Percentiles rank a stretch among this genome's conserved stretches.
Evolutionary conservation across 2,797 vertebrate genomes (phyloP).

Genomic region (Phoeniculus purpureus): DNA sequence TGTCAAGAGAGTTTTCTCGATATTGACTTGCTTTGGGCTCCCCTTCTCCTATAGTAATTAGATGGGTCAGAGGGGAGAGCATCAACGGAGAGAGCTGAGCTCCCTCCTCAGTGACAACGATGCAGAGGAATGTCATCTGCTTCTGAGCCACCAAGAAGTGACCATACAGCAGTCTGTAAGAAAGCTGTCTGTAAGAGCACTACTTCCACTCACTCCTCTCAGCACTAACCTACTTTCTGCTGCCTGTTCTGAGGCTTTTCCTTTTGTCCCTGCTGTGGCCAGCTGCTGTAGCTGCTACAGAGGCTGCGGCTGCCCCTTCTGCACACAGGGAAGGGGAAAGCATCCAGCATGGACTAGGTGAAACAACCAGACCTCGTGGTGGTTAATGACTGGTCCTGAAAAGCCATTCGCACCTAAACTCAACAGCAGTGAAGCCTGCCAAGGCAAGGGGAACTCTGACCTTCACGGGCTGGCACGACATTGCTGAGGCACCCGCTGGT

Average conservation of each 20-base stretch:
- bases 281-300: background rate
- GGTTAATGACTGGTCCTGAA: background rate
- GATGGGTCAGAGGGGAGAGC: background rate
- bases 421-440: background rate
- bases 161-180: background rate
- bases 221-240: constrained; percentile 17
- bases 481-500: background rate
- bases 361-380: background rate
- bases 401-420: background rate
- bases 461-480: background rate
- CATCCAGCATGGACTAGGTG: background rate
- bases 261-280: background rate
- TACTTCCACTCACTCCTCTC: background rate
- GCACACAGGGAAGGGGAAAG: background rate
- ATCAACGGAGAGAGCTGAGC: background rate
- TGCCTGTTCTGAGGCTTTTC: background rate
- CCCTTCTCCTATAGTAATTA: background rate
- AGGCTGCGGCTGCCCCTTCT: background rate
- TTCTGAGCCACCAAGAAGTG: background rate
- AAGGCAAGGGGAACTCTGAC: background rate
- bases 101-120: background rate
- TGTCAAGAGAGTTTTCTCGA: background rate
- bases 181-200: background rate
- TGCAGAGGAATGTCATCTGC: background rate
- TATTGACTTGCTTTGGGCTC: background rate